Percentiles rank a stretch among this genome's conserved stretches.
phyloP scores from a whole-genome alignment of 2,797 vertebrate species.

The Poecilia velifera region DNA sequence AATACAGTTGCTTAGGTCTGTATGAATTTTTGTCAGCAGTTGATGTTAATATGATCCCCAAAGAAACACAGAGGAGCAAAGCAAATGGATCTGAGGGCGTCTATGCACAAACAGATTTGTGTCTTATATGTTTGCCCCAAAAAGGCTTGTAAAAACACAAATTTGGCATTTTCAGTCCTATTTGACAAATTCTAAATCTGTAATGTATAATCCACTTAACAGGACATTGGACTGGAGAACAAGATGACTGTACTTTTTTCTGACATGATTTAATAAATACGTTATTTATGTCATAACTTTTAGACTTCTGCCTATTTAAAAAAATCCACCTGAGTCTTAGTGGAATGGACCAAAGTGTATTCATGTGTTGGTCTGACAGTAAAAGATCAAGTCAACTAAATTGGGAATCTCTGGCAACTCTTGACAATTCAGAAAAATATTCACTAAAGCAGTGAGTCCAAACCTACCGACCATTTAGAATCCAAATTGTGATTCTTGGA shows the following conservation, averaged over 20 bases:
- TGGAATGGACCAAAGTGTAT: not conserved
- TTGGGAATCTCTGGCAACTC: not conserved
- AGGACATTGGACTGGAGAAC: constrained; percentile 17
- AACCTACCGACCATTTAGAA: not conserved
- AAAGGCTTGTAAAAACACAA: constrained; percentile 24
- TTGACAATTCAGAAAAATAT: not conserved
- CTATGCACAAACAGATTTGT: constrained; percentile 29
- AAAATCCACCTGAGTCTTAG: not conserved
- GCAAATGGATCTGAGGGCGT: not conserved
- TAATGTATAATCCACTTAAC: constrained; percentile 43
- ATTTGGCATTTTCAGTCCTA: constrained; percentile 27
- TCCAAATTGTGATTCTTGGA: not conserved
- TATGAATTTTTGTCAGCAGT: not conserved
- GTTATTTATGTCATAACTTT: constrained; percentile 55
- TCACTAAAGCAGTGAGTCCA: not conserved
- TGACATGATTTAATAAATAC: constrained; percentile 76
- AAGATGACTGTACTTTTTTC: constrained; percentile 44
- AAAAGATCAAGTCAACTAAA: not conserved
- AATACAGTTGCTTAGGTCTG: constrained; percentile 4
- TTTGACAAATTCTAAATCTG: constrained; percentile 30
- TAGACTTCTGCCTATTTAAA: constrained; percentile 15
- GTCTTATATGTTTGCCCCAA: constrained; percentile 39
- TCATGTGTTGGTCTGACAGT: not conserved
- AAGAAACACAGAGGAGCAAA: constrained; percentile 9
- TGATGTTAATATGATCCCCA: constrained; percentile 8